These are phyloP conservation scores for Leptopilina boulardi DNA, from an alignment of 1,140 invertebrate genomes.

Conservation along the genomic window DNA sequence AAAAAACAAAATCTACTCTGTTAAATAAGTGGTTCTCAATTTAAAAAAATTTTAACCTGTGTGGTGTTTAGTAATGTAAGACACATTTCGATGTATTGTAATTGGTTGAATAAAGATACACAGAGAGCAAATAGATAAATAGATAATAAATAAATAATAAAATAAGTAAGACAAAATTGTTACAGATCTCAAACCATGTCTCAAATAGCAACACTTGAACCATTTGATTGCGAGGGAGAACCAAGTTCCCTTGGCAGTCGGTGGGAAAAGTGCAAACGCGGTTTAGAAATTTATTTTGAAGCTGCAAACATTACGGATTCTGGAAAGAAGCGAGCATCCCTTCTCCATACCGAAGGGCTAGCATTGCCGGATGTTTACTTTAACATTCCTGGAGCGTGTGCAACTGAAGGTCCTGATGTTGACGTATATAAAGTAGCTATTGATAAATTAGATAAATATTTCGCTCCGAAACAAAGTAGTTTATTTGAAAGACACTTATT, in stretches of 20 bases:
- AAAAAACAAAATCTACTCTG: too few species aligned
- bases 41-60: too few species aligned
- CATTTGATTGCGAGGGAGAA: background rate
- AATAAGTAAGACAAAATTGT: conserved; percentile 1
- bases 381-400: background rate
- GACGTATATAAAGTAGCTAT: background rate
- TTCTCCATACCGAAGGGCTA: background rate
- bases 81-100: too few species aligned
- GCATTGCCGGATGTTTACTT: background rate
- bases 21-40: too few species aligned
- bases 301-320: background rate
- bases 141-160: too few species aligned
- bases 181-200: conserved; percentile 36
- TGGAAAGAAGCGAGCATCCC: background rate
- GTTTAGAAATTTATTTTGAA: background rate
- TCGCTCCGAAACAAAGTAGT: background rate
- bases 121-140: too few species aligned
- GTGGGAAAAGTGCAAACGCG: background rate
- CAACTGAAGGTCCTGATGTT: background rate
- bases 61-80: too few species aligned
- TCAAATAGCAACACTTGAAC: background rate
- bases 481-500: background rate
- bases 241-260: background rate
- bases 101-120: too few species aligned
- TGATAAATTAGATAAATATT: background rate